Evolutionary conservation across 2,797 vertebrate genomes (phyloP).

Genomic region (Tangara arthus): DNA sequence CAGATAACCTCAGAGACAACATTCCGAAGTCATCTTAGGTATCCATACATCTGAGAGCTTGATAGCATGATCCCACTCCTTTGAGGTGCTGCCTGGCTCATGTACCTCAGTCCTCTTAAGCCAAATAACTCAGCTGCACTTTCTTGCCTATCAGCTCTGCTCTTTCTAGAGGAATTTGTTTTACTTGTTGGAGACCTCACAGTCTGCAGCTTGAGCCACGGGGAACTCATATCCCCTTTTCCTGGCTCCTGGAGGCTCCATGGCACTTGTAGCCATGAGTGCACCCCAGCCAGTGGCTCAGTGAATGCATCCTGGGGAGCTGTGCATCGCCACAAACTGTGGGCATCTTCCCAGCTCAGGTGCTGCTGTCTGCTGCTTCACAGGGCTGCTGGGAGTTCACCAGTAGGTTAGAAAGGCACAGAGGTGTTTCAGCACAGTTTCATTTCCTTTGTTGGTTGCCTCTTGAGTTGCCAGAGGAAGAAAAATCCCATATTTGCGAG

Average conservation of each 20-base stretch:
- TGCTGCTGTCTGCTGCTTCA: neutral
- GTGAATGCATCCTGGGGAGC: neutral
- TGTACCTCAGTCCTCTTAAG: neutral
- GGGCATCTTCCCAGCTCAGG: neutral
- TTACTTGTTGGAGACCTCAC: neutral
- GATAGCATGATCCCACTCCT: neutral
- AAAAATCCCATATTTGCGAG: neutral
- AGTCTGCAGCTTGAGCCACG: accelerated
- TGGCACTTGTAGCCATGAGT: neutral
- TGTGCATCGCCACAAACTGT: neutral
- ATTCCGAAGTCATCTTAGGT: neutral
- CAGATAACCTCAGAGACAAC: neutral
- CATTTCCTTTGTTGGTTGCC: neutral
- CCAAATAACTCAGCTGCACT: neutral
- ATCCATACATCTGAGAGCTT: neutral
- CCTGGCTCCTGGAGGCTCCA: neutral
- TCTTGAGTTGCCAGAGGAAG: neutral
- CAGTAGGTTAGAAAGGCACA: neutral
- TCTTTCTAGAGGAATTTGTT: neutral
- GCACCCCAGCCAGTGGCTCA: neutral
- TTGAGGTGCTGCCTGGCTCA: neutral
- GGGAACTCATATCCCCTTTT: neutral
- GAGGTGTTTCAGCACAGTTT: neutral
- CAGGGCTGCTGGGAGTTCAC: neutral
- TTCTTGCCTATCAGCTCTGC: neutral